Conservation (phyloP, 2,113 vertebrate genomes). For the Theropithecus gelada region DNA sequence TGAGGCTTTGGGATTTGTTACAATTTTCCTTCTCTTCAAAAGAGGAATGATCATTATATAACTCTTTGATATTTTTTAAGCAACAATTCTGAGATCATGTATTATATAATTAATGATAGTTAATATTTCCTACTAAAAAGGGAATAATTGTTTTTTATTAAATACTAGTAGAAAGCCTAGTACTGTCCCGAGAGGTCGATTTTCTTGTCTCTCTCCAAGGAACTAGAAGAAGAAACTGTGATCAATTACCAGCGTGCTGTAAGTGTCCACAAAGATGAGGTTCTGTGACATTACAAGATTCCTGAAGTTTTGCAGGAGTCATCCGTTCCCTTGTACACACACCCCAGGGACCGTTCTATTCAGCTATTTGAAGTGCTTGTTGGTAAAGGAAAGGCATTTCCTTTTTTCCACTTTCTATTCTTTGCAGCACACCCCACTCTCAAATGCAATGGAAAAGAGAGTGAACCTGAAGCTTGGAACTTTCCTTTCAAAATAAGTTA, state of each 20-base stretch:
- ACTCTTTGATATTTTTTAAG: background rate
- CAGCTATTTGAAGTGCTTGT: background rate
- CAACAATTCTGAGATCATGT: background rate
- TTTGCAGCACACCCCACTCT: background rate
- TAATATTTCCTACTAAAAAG: background rate
- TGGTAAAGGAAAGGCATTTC: background rate
- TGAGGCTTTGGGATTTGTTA: background rate
- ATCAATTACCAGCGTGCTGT: background rate
- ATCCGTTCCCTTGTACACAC: background rate
- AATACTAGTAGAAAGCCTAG: background rate
- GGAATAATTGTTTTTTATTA: background rate
- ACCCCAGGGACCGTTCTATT: background rate
- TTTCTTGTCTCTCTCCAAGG: background rate
- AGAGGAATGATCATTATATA: background rate
- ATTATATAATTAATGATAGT: background rate
- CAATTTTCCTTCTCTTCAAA: background rate
- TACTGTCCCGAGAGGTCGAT: background rate
- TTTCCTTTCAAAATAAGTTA: background rate
- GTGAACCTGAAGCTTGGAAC: background rate
- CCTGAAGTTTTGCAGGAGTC: background rate
- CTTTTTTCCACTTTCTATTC: background rate
- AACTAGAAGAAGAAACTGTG: background rate
- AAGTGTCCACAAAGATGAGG: background rate
- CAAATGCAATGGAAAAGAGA: background rate
- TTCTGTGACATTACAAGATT: background rate